Evolutionary conservation across 2,888 invertebrate species (phyloP).

Genomic region (Heliconius aoede): DNA sequence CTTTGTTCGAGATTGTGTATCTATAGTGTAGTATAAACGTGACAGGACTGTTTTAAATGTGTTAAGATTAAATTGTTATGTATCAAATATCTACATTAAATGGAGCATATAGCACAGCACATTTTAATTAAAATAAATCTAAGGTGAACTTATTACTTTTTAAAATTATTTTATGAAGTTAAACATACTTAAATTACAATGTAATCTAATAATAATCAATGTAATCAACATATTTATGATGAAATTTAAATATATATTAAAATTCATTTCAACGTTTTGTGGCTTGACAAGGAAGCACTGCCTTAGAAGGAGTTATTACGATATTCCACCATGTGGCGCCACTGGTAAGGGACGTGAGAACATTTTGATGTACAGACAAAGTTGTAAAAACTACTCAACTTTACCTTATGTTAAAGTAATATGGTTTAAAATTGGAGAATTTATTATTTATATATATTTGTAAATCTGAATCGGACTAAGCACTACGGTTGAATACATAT

Average conservation of each 20-base stretch:
- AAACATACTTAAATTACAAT: background rate
- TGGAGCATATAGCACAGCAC: too few species aligned
- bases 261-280: conserved; percentile 34
- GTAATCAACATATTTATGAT: conserved; percentile 30
- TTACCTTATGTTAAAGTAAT: conserved; percentile 51
- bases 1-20: too few species aligned
- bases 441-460: conserved; percentile 39
- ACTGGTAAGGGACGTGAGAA: conserved; percentile 63
- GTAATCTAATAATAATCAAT: too few species aligned
- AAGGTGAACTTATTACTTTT: too few species aligned
- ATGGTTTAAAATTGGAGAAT: conserved; percentile 53
- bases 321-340: conserved; percentile 60
- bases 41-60: background rate
- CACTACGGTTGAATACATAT: conserved; percentile 74
- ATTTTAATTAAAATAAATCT: too few species aligned
- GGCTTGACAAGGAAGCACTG: conserved; percentile 41
- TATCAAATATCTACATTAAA: background rate
- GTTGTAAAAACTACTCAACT: conserved; percentile 44
- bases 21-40: too few species aligned
- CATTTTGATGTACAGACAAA: conserved; percentile 57
- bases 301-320: conserved; percentile 49
- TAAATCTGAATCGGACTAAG: conserved; percentile 57
- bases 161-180: too few species aligned
- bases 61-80: background rate
- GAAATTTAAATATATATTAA: conserved; percentile 27